These are phyloP conservation scores for Oceanodroma leucorhoa DNA, from an alignment of 2,797 vertebrate genomes.

Conservation along the genomic window DNA sequence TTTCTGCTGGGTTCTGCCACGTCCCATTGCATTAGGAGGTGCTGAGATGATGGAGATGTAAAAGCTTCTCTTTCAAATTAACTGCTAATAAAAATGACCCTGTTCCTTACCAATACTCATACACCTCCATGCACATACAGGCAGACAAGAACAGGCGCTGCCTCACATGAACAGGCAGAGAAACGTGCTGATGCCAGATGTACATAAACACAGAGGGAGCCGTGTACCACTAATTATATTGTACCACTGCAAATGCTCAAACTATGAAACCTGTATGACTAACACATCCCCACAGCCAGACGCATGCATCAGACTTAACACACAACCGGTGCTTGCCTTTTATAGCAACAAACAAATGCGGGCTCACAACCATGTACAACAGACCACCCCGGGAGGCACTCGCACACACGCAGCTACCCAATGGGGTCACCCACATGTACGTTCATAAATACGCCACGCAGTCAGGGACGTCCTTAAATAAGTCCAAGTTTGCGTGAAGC, in stretches of 20 bases:
- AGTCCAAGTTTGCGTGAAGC: background rate
- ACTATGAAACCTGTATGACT: constrained; percentile 45
- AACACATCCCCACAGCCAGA: constrained; percentile 20
- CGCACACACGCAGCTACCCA: rapidly evolving
- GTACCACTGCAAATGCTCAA: background rate
- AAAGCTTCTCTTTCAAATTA: background rate
- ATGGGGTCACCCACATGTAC: background rate
- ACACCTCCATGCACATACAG: rapidly evolving
- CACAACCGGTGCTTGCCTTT: background rate
- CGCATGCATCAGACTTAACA: background rate
- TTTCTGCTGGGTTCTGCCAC: background rate
- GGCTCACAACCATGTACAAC: background rate
- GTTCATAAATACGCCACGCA: background rate
- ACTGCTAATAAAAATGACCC: background rate
- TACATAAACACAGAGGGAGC: constrained; percentile 3
- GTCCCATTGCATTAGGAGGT: background rate
- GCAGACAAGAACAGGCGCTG: background rate
- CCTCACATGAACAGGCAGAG: background rate
- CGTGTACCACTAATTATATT: background rate
- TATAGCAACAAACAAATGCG: background rate
- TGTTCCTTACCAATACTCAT: background rate
- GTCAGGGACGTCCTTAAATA: background rate
- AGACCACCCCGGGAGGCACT: background rate
- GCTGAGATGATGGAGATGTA: background rate
- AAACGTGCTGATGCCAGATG: background rate